Evolutionary conservation across 2,888 invertebrate genomes (phyloP).

Genomic region (Brachypalpus laphriformis): DNA sequence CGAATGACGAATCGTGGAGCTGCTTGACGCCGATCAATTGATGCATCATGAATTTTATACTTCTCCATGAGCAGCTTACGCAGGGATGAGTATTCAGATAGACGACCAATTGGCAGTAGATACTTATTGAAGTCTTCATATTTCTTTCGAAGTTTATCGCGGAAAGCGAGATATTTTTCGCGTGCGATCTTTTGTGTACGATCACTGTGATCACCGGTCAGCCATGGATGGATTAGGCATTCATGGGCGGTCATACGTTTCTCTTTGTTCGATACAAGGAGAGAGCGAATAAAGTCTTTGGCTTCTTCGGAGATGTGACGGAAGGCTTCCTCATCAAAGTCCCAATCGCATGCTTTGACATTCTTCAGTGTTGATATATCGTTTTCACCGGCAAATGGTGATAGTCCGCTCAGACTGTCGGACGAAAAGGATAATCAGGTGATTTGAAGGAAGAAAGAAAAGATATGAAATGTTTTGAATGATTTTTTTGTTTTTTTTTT

Average conservation of each 20-base stretch:
- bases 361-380: conserved; percentile 99
- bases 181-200: conserved; percentile 91
- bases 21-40: conserved; percentile 98
- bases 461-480: conserved; percentile 30
- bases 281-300: conserved; percentile 97
- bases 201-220: conserved; percentile 92
- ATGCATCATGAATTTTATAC: conserved; percentile 97
- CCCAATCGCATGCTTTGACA: conserved; percentile 99
- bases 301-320: conserved; percentile 96
- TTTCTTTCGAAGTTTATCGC: conserved; percentile 93
- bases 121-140: conserved; percentile 93
- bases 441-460: conserved; percentile 27
- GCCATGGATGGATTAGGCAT: conserved; percentile 97
- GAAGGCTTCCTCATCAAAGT: conserved; percentile 98
- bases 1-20: conserved; percentile 99
- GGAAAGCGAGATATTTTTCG: conserved; percentile 92
- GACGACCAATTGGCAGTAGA: conserved; percentile 95
- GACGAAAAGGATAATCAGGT: conserved; percentile 60
- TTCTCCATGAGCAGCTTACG: conserved; percentile 97
- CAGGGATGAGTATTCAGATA: conserved; percentile 98
- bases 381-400: conserved; percentile 99
- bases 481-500: conserved; percentile 22
- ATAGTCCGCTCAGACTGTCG: conserved; percentile 94
- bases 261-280: conserved; percentile 97
- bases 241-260: conserved; percentile 99